phyloP scores from a whole-genome alignment of 2,888 invertebrate species.

The Sepiola atlantica region DNA sequence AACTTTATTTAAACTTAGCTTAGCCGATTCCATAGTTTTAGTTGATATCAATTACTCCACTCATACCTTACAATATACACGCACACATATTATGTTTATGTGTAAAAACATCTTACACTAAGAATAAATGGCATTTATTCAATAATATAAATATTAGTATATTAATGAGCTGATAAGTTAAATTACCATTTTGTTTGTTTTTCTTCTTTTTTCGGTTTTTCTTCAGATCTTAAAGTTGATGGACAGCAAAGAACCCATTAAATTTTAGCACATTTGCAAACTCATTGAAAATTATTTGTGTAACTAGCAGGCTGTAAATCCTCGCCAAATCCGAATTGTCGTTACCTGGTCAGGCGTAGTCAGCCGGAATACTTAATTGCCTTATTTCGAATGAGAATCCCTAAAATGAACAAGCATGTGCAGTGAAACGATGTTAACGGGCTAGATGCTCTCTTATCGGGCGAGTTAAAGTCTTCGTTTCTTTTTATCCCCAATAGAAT shows the following conservation, averaged over 20 bases:
- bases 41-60: no score
- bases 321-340: neutral
- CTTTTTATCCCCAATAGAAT: neutral
- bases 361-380: constrained; percentile 13
- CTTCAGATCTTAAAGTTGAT: neutral
- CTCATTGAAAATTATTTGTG: constrained; percentile 12
- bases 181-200: neutral
- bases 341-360: constrained; percentile 9
- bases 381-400: neutral
- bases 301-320: neutral
- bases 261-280: neutral
- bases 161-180: neutral
- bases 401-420: neutral
- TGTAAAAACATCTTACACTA: neutral
- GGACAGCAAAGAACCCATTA: neutral
- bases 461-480: neutral
- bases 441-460: neutral
- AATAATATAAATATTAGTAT: neutral
- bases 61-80: no score
- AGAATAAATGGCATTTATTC: neutral
- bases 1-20: no score
- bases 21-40: no score
- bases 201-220: neutral
- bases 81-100: no score
- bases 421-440: neutral